These are phyloP conservation scores for Chamaea fasciata DNA, from an alignment of 2,113 vertebrate genomes.

Conservation along the genomic window DNA sequence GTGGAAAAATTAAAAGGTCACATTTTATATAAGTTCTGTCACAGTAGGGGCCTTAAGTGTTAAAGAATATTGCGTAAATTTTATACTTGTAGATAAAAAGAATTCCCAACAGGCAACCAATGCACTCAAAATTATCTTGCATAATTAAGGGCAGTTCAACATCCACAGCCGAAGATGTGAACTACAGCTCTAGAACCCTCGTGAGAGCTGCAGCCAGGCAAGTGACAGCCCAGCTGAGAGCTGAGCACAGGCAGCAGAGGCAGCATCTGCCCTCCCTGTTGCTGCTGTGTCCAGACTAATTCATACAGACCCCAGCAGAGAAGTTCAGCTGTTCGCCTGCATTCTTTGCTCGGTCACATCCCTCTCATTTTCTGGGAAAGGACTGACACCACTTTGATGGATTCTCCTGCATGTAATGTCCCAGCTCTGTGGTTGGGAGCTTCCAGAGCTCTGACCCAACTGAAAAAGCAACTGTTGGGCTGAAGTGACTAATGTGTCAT, in stretches of 20 bases:
- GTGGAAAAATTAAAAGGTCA: not conserved
- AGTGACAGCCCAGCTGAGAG: not conserved
- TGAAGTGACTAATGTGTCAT: not conserved
- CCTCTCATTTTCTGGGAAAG: not conserved
- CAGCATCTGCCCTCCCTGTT: not conserved
- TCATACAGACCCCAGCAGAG: not conserved
- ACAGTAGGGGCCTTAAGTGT: not conserved
- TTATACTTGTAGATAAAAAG: not conserved
- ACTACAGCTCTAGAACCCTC: not conserved
- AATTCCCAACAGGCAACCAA: not conserved
- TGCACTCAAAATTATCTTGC: not conserved
- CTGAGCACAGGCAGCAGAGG: not conserved
- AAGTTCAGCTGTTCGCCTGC: accelerated
- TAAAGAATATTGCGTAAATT: not conserved
- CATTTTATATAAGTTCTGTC: not conserved
- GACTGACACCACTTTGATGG: not conserved
- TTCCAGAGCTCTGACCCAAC: not conserved
- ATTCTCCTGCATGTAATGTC: not conserved
- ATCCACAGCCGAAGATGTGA: not conserved
- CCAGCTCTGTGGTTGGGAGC: not conserved
- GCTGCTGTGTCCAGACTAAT: not conserved
- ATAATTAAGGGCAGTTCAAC: not conserved
- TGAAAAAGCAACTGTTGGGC: not conserved
- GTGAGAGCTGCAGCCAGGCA: not conserved
- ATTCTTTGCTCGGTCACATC: not conserved